phyloP scores from a whole-genome alignment of 2,797 vertebrate genomes.

The Xiphophorus birchmanni region DNA sequence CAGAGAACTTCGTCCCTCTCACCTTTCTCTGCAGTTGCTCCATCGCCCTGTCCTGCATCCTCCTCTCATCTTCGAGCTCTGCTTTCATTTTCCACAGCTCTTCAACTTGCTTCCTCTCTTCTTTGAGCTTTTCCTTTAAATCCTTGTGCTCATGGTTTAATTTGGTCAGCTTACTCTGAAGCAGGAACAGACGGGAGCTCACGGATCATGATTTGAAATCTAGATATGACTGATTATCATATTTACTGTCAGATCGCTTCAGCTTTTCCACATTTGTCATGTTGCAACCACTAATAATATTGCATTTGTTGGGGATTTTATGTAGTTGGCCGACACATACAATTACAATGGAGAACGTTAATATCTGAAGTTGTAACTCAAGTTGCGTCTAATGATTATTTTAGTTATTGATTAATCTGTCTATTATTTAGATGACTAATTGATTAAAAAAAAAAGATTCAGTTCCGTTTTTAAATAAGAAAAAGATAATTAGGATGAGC shows the following conservation, averaged over 20 bases:
- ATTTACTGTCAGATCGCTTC: too few relatives aligned
- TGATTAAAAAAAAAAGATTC: too few relatives aligned
- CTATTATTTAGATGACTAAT: too few relatives aligned
- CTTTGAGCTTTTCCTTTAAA: conserved; percentile 85
- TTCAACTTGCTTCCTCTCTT: conserved; percentile 86
- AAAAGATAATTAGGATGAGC: too few relatives aligned
- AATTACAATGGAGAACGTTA: too few relatives aligned
- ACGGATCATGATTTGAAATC: not conserved
- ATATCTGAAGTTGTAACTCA: too few relatives aligned
- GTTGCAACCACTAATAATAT: not conserved
- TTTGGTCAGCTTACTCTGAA: conserved; percentile 82
- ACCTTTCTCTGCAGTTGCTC: conserved; percentile 95
- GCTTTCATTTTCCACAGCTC: conserved; percentile 86
- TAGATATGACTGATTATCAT: not conserved
- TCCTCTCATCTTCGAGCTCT: conserved; percentile 87
- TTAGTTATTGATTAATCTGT: too few relatives aligned
- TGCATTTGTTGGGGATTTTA: not conserved
- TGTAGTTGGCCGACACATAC: not conserved
- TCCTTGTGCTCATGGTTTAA: conserved; percentile 86
- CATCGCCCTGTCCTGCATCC: conserved; percentile 85
- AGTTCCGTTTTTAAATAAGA: too few relatives aligned
- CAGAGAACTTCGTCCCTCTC: conserved; percentile 6
- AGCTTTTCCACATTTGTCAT: not conserved
- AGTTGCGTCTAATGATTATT: too few relatives aligned
- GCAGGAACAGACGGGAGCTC: not conserved